These are phyloP conservation scores for Clarias magur DNA, from an alignment of 2,113 vertebrate genomes.

Conservation along the genomic window DNA sequence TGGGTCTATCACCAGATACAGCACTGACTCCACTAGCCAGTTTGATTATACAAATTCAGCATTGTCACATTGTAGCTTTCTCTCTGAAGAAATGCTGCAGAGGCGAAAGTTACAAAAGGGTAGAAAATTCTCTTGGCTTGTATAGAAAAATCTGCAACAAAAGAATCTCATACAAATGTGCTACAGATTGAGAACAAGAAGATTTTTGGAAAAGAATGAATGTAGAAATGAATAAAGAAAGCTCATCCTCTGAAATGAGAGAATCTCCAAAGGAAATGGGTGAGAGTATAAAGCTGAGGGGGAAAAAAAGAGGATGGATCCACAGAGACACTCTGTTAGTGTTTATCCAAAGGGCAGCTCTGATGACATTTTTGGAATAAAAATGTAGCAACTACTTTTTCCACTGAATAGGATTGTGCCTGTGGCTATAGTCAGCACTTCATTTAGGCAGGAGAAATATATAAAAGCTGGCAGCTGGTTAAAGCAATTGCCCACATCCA, in stretches of 20 bases:
- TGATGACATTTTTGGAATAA: conserved; percentile 26
- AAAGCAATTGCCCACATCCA: conserved; percentile 68
- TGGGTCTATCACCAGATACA: conserved; percentile 48
- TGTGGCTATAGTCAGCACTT: conserved; percentile 58
- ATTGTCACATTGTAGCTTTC: conserved; percentile 50
- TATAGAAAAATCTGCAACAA: conserved; percentile 35
- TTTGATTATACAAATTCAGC: conserved; percentile 55
- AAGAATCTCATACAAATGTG: conserved; percentile 32
- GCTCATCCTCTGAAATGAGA: conserved; percentile 30
- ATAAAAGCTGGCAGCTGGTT: conserved; percentile 61
- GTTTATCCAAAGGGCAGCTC: conserved; percentile 44
- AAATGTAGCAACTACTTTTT: conserved; percentile 43
- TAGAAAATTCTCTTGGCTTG: conserved; percentile 30
- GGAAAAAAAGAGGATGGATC: conserved; percentile 37
- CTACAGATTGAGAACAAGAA: conserved; percentile 37
- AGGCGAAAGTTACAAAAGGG: conserved; percentile 35
- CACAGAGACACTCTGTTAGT: conserved; percentile 43
- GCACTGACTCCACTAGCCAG: conserved; percentile 30
- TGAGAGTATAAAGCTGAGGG: neutral
- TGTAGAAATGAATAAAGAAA: conserved; percentile 38
- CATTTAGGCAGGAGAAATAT: conserved; percentile 59
- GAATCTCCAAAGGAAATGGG: conserved; percentile 15
- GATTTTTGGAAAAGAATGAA: conserved; percentile 32
- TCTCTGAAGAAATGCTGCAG: conserved; percentile 33
- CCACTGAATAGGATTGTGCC: conserved; percentile 57